These are phyloP conservation scores for Drosophila nigritarsus DNA, from an alignment of 2,888 invertebrate genomes.

Conservation along the genomic window DNA sequence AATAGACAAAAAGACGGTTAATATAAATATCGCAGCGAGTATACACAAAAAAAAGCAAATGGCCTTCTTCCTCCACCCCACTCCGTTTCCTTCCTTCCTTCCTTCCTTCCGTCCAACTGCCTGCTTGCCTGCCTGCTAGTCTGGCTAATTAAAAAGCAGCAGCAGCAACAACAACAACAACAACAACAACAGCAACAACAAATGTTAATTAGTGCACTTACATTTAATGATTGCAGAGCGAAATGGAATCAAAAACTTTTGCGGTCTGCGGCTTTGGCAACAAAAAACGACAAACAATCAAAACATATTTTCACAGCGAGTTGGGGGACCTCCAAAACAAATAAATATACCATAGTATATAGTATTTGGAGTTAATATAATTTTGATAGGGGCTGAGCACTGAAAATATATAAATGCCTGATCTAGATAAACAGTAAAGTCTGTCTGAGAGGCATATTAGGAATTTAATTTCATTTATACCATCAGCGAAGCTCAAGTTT, in stretches of 20 bases:
- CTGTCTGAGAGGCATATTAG: not conserved
- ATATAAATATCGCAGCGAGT: constrained; percentile 28
- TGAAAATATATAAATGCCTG: not conserved
- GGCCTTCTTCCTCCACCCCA: not conserved
- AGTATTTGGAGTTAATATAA: constrained; percentile 1
- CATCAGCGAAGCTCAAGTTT: not conserved
- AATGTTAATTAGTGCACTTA: constrained; percentile 75
- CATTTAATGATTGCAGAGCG: constrained; percentile 44
- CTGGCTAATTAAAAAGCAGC: constrained; percentile 46
- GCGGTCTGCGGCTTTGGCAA: not conserved
- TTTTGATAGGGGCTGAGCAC: constrained; percentile 32
- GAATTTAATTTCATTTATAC: not conserved
- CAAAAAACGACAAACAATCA: constrained; percentile 26
- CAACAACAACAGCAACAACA: constrained; percentile 36
- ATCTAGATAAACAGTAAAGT: not conserved
- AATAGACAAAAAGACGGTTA: constrained; percentile 28
- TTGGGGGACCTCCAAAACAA: constrained; percentile 39
- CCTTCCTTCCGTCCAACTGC: not conserved
- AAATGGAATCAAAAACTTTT: not conserved
- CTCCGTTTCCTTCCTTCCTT: not conserved
- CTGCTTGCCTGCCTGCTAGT: not conserved
- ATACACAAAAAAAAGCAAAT: not conserved
- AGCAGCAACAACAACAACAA: constrained; percentile 1
- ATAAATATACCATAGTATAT: constrained; percentile 4
- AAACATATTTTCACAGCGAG: constrained; percentile 19